A percentile compares a stretch with the other conserved stretches of the same genome.
Evolutionary conservation across 1,140 invertebrate species (phyloP).

Genomic region (Lucilia cuprina): DNA sequence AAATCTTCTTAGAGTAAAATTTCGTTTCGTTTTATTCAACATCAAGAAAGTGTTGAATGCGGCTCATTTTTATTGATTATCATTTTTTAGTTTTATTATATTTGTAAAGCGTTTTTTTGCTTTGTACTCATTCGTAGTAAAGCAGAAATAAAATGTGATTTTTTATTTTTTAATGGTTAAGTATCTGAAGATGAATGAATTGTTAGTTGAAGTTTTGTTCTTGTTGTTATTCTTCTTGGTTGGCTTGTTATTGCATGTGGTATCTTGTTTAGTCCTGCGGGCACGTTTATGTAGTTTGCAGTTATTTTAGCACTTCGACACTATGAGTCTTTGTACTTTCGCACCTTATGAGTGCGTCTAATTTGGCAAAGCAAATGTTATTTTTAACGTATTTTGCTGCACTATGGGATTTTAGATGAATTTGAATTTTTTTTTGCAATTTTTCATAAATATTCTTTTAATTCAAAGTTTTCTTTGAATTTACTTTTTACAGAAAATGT

Average conservation of each 20-base stretch:
- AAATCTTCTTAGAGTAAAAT: slow-evolving; percentile 7
- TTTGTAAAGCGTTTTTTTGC: not conserved
- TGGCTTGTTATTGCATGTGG: not conserved
- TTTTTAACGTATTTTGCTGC: not conserved
- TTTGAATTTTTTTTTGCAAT: too few relatives aligned
- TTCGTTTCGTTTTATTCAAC: not conserved
- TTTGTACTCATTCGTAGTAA: not conserved
- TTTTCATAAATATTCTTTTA: too few relatives aligned
- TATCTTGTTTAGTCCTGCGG: not conserved
- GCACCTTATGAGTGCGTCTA: slow-evolving; percentile 48
- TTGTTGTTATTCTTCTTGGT: not conserved
- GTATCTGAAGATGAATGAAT: slow-evolving; percentile 1
- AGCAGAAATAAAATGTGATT: not conserved
- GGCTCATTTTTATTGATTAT: slow-evolving; percentile 32
- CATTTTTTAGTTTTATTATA: not conserved
- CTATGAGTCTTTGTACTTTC: slow-evolving; percentile 47
- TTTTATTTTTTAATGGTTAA: not conserved
- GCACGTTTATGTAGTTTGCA: slow-evolving; percentile 39
- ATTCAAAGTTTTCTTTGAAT: too few relatives aligned
- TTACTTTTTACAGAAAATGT: too few relatives aligned
- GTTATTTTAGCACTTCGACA: slow-evolving; percentile 63
- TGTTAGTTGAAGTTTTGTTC: not conserved
- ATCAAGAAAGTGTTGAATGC: not conserved
- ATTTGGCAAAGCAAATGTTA: slow-evolving; percentile 33
- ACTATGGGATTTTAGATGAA: not conserved